Evolutionary conservation across 2,113 vertebrate species (phyloP).

Genomic region (Perca fluviatilis): DNA sequence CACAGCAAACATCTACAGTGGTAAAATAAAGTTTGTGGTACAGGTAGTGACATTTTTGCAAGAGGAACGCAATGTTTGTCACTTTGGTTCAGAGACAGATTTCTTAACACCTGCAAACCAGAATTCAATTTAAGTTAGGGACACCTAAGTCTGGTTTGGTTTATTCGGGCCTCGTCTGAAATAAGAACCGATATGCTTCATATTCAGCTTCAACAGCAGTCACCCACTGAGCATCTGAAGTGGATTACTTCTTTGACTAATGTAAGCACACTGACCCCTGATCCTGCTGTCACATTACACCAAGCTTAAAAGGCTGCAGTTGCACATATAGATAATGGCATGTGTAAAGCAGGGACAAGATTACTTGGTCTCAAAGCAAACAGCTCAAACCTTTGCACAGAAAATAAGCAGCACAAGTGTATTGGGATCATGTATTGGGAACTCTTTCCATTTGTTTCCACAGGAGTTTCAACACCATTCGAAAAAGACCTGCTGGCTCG

Average conservation of each 20-base stretch:
- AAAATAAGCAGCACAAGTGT: neutral
- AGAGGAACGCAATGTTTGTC: neutral
- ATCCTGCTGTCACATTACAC: constrained; percentile 18
- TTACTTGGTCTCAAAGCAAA: neutral
- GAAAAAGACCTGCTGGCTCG: neutral
- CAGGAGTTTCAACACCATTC: neutral
- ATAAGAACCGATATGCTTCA: neutral
- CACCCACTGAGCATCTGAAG: neutral
- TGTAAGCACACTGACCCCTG: neutral
- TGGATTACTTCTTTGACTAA: constrained; percentile 1
- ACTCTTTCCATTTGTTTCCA: neutral
- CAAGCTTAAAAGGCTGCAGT: neutral
- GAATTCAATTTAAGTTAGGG: too few species aligned
- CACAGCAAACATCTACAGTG: neutral
- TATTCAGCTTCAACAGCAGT: constrained; percentile 7
- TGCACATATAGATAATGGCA: neutral
- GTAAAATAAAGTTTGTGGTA: neutral
- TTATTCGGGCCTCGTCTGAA: neutral
- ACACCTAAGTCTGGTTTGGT: neutral
- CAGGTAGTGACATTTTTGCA: neutral
- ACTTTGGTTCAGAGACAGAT: neutral
- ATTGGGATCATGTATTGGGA: neutral
- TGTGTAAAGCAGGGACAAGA: neutral
- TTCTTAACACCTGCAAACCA: neutral
- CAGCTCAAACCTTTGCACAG: neutral